These are phyloP conservation scores for Pseudeuparius sepicola DNA, from an alignment of 2,888 invertebrate genomes.

Conservation along the genomic window DNA sequence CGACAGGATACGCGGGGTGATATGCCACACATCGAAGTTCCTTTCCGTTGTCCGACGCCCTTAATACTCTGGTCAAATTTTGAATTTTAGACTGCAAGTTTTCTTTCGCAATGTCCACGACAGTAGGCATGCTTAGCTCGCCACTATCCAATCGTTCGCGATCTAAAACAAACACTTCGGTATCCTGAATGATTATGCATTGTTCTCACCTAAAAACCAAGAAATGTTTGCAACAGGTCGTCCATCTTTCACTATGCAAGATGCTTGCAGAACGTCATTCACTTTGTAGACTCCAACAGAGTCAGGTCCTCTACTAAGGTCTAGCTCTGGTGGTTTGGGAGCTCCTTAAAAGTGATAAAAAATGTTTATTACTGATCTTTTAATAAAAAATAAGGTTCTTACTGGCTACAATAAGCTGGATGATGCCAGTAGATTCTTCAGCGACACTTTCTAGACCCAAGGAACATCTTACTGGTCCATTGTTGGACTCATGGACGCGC, in stretches of 20 bases:
- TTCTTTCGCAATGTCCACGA: constrained; percentile 43
- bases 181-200: too few species aligned
- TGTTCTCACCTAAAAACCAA: constrained; percentile 56
- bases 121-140: constrained; percentile 44
- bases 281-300: constrained; percentile 44
- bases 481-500: constrained; percentile 52
- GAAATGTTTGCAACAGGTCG: constrained; percentile 66
- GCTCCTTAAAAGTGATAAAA: constrained; percentile 41
- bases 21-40: constrained; percentile 55
- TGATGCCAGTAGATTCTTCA: constrained; percentile 48
- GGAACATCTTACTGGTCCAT: constrained; percentile 60
- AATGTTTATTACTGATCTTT: constrained; percentile 5
- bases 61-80: constrained; percentile 52
- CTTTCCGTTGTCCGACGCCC: constrained; percentile 56
- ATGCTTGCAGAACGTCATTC: constrained; percentile 52
- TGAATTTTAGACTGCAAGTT: constrained; percentile 55
- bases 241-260: constrained; percentile 58
- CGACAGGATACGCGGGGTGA: constrained; percentile 48
- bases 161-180: constrained; percentile 42
- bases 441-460: constrained; percentile 49
- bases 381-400: constrained; percentile 39
- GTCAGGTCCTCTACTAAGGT: constrained; percentile 36
- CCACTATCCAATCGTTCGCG: constrained; percentile 47
- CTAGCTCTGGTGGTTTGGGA: constrained; percentile 41
- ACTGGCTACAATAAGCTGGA: constrained; percentile 64